Percentiles rank a stretch among this genome's conserved stretches.
phyloP scores from a whole-genome alignment of 2,888 invertebrate genomes.

The Exocentrus adspersus region DNA sequence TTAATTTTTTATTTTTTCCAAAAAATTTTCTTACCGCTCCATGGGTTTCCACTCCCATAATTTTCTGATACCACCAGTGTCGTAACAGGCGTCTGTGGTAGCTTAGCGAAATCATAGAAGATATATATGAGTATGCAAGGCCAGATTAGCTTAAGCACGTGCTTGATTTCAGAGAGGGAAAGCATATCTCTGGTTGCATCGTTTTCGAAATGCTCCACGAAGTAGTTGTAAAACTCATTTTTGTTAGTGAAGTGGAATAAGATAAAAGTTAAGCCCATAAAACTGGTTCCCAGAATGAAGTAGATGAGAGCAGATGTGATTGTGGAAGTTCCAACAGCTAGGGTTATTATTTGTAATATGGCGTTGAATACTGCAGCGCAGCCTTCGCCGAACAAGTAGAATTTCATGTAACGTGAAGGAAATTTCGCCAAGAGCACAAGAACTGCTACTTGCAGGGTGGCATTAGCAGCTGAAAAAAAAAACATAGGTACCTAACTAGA shows the following conservation, averaged over 20 bases:
- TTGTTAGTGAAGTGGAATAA: slow-evolving; percentile 14
- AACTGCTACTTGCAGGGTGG: slow-evolving; percentile 27
- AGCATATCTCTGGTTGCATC: slow-evolving; percentile 27
- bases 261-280: slow-evolving; percentile 28
- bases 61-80: slow-evolving; percentile 40
- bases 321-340: slow-evolving; percentile 30
- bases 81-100: slow-evolving; percentile 35
- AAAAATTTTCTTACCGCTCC: slow-evolving; percentile 41
- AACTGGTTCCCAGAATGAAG: slow-evolving; percentile 24
- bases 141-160: slow-evolving; percentile 29
- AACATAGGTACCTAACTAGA: too few species aligned
- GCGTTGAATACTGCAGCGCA: slow-evolving; percentile 31
- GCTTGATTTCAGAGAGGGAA: slow-evolving; percentile 11
- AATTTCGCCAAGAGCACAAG: slow-evolving; percentile 34
- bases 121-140: slow-evolving; percentile 11
- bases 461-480: slow-evolving; percentile 26
- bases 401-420: slow-evolving; percentile 34
- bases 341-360: slow-evolving; percentile 25
- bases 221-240: slow-evolving; percentile 22
- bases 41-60: slow-evolving; percentile 21
- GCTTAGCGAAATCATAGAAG: slow-evolving; percentile 15
- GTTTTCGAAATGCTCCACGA: slow-evolving; percentile 17
- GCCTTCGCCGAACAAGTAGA: slow-evolving; percentile 31
- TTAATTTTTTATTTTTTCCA: too few species aligned
- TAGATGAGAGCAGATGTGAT: slow-evolving; percentile 34